A percentile compares a stretch with the other conserved stretches of the same genome.
Evolutionary conservation across 2,797 vertebrate genomes (phyloP).

Genomic region (Leptoclinus maculatus): DNA sequence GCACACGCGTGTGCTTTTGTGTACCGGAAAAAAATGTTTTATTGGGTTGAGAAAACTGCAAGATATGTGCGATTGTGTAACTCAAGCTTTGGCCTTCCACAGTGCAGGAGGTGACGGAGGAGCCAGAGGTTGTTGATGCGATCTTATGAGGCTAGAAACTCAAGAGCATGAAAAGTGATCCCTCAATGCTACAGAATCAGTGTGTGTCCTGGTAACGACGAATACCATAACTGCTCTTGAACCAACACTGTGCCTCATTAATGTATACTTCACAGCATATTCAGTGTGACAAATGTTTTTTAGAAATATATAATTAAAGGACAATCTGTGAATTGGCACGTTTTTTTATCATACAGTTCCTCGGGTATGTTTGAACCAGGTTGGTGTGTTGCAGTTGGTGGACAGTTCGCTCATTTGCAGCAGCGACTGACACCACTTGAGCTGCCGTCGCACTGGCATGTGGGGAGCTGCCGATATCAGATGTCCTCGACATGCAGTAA

Average conservation of each 20-base stretch:
- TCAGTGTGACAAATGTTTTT: not conserved
- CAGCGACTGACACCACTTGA: conserved; percentile 18
- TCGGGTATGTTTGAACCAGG: not conserved
- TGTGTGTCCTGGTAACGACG: not conserved
- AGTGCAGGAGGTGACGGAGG: conserved; percentile 47
- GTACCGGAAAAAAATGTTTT: not conserved
- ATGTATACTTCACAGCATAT: not conserved
- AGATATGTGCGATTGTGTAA: not conserved
- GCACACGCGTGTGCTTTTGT: not conserved
- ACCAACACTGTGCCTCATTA: not conserved
- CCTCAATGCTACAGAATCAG: not conserved
- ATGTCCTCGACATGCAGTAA: conserved; percentile 50
- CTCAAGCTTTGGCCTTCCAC: not conserved
- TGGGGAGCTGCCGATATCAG: conserved; percentile 31
- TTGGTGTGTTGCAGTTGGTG: conserved; percentile 8
- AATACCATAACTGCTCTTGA: conserved; percentile 18
- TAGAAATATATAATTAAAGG: not conserved
- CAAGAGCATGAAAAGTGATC: conserved; percentile 53
- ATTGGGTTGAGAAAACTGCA: not conserved
- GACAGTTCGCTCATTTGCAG: conserved; percentile 42
- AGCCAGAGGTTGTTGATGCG: conserved; percentile 54
- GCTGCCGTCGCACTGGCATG: conserved; percentile 33
- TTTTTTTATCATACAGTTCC: not conserved
- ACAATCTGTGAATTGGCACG: not conserved
- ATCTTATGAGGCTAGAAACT: conserved; percentile 70